phyloP scores from a whole-genome alignment of 1,140 invertebrate species.

The Coptotermes formosanus region DNA sequence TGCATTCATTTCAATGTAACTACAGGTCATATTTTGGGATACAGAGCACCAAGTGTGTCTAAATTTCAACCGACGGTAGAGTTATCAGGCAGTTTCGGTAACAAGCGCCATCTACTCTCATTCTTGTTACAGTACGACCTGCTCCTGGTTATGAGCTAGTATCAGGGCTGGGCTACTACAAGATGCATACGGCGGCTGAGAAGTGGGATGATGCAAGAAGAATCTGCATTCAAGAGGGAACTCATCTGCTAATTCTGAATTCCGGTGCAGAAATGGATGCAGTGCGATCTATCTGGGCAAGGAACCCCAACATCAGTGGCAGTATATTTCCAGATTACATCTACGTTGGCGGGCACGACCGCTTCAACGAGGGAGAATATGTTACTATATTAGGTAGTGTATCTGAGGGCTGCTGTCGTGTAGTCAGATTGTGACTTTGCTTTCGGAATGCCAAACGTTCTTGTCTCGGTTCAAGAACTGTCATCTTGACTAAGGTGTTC shows the following conservation, averaged over 20 bases:
- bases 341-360: conserved; percentile 35
- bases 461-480: too few relatives aligned
- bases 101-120: background rate
- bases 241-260: conserved; percentile 48
- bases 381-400: conserved; percentile 34
- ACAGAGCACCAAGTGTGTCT: too few relatives aligned
- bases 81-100: too few relatives aligned
- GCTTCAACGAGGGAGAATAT: conserved; percentile 31
- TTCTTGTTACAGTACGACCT: background rate
- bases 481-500: too few relatives aligned
- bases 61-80: too few relatives aligned
- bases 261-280: conserved; percentile 41
- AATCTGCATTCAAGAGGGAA: conserved; percentile 47
- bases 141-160: conserved; percentile 19
- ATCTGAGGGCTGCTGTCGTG: too few relatives aligned
- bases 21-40: too few relatives aligned
- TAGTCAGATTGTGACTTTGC: too few relatives aligned
- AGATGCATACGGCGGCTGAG: conserved; percentile 44
- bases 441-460: too few relatives aligned
- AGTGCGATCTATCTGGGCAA: background rate
- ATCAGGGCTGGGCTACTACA: conserved; percentile 43
- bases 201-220: conserved; percentile 47
- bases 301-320: background rate
- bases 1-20: too few relatives aligned
- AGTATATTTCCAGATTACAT: background rate